These are phyloP conservation scores for Danio tinwini DNA, from an alignment of 2,797 vertebrate species.

Conservation along the genomic window DNA sequence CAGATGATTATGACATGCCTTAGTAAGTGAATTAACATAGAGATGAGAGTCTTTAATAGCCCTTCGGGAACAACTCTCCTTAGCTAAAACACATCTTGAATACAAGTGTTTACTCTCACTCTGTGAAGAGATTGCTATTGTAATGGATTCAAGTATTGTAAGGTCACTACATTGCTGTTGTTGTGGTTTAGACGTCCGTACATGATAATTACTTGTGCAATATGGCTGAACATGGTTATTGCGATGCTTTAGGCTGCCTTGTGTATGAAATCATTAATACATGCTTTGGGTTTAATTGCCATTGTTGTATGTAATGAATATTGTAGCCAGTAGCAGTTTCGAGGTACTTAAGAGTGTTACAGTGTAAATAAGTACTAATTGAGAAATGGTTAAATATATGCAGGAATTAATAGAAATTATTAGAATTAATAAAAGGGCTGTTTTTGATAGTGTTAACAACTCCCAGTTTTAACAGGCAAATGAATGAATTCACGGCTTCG, in stretches of 20 bases:
- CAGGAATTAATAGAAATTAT: conserved; percentile 2
- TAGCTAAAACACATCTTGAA: conserved; percentile 22
- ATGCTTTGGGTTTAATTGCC: conserved; percentile 19
- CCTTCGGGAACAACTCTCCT: conserved; percentile 43
- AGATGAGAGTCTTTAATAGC: conserved; percentile 52
- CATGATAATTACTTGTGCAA: conserved; percentile 34
- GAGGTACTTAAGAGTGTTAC: neutral
- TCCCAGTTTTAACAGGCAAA: neutral
- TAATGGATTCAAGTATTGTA: conserved; percentile 49
- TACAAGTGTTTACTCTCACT: conserved; percentile 27
- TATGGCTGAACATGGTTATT: conserved; percentile 20
- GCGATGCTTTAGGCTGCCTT: neutral
- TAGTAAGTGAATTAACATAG: conserved; percentile 56
- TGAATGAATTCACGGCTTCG: neutral
- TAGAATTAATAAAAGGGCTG: neutral
- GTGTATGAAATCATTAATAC: neutral
- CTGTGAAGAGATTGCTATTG: conserved; percentile 28
- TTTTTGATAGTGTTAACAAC: neutral
- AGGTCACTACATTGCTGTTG: conserved; percentile 47
- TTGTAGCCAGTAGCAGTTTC: conserved; percentile 1
- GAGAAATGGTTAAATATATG: neutral
- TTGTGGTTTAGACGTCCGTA: conserved; percentile 27
- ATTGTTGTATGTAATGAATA: conserved; percentile 10
- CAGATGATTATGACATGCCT: conserved; percentile 48
- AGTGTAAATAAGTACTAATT: neutral